phyloP scores from a whole-genome alignment of 2,797 vertebrate genomes.

The Cryptoblepharus egeriae region DNA sequence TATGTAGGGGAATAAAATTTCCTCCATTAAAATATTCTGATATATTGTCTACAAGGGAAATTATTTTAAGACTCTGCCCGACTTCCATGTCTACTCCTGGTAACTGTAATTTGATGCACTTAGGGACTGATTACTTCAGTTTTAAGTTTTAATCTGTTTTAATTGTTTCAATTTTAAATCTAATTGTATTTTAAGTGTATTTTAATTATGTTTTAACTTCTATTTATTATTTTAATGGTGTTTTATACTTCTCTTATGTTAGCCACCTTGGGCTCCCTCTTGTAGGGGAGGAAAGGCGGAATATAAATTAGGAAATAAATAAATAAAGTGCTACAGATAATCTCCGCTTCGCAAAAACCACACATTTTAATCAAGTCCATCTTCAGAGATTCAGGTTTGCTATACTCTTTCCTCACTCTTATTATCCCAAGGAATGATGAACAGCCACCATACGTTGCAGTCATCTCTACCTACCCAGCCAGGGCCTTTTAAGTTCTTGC shows the following conservation, averaged over 20 bases:
- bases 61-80: slow-evolving; percentile 17
- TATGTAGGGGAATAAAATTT: slow-evolving; percentile 64
- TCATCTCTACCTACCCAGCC: not conserved
- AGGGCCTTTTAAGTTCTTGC: not conserved
- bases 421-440: not conserved
- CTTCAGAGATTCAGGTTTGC: not conserved
- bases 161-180: too few relatives aligned
- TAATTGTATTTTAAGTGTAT: too few relatives aligned
- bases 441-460: not conserved
- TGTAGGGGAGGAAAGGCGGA: too few relatives aligned
- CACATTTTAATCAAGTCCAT: slow-evolving; percentile 7
- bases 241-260: too few relatives aligned
- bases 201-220: too few relatives aligned
- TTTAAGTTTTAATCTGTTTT: too few relatives aligned
- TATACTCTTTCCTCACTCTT: not conserved
- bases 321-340: not conserved
- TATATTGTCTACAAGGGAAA: slow-evolving; percentile 39
- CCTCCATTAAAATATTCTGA: slow-evolving; percentile 28
- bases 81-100: slow-evolving; percentile 46
- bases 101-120: slow-evolving; percentile 21
- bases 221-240: too few relatives aligned
- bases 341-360: not conserved
- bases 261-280: too few relatives aligned
- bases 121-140: slow-evolving; percentile 12
- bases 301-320: too few relatives aligned